Evolutionary conservation across 1,140 invertebrate genomes (phyloP).

Genomic region (Chelonus insularis): DNA sequence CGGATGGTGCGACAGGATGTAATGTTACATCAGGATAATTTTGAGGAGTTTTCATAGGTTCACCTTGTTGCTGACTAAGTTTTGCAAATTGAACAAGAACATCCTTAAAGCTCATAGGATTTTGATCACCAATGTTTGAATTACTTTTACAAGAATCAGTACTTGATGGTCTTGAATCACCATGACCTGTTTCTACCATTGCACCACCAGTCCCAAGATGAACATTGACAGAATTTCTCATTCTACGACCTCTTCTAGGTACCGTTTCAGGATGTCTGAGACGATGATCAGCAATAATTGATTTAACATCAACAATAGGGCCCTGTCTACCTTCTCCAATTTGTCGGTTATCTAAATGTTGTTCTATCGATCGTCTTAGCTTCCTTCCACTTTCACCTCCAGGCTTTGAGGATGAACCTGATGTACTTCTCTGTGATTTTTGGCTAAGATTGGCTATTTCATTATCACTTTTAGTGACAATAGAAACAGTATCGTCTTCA

Average conservation of each 20-base stretch:
- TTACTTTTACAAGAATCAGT: slow-evolving; percentile 61
- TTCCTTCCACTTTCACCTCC: slow-evolving; percentile 27
- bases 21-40: slow-evolving; percentile 78
- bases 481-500: slow-evolving; percentile 16
- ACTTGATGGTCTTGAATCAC: slow-evolving; percentile 59
- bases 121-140: slow-evolving; percentile 46
- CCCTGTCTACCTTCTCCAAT: slow-evolving; percentile 72
- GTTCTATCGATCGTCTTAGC: slow-evolving; percentile 39
- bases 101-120: slow-evolving; percentile 70
- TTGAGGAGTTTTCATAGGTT: slow-evolving; percentile 63
- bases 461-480: slow-evolving; percentile 7
- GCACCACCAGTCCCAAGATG: slow-evolving; percentile 53
- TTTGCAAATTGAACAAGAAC: slow-evolving; percentile 78
- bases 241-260: slow-evolving; percentile 59
- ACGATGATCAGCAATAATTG: slow-evolving; percentile 81
- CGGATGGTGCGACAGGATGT: slow-evolving; percentile 66
- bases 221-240: slow-evolving; percentile 55
- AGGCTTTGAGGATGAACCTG: slow-evolving; percentile 32
- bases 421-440: slow-evolving; percentile 27
- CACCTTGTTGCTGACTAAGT: slow-evolving; percentile 61
- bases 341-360: slow-evolving; percentile 46
- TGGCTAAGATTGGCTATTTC: neutral
- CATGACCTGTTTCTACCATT: slow-evolving; percentile 49
- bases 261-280: slow-evolving; percentile 72
- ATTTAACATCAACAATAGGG: slow-evolving; percentile 76